Conservation (phyloP, 2,113 vertebrate species). For the Rynchops niger region DNA sequence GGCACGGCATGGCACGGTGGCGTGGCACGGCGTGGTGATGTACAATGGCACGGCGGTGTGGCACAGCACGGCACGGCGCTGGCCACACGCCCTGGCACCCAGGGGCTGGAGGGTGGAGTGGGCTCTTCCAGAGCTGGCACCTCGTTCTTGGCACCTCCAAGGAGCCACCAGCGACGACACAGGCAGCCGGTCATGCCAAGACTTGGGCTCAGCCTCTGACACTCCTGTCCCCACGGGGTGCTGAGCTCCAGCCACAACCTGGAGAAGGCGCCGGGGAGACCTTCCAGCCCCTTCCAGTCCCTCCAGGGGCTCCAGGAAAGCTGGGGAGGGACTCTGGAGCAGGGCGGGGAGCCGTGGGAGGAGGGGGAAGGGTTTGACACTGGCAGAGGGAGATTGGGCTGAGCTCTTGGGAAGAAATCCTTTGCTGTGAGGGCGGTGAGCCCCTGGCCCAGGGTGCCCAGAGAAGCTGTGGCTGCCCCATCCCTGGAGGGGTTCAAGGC, state of each 20-base stretch:
- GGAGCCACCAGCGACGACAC: background rate
- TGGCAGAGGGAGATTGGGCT: no score
- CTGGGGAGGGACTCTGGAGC: no score
- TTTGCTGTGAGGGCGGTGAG: no score
- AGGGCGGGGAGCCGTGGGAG: no score
- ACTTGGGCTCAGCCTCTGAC: background rate
- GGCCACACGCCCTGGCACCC: background rate
- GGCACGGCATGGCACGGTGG: background rate
- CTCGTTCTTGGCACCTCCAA: background rate
- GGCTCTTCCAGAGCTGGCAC: background rate
- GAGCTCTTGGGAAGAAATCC: no score
- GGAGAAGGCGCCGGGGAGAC: no score
- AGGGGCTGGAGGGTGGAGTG: background rate
- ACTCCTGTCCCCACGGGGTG: accelerated
- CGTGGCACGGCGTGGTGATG: background rate
- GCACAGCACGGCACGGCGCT: background rate
- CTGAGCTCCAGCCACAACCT: background rate
- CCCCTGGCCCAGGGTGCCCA: no score
- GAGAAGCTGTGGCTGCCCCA: no score
- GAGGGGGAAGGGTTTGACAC: no score
- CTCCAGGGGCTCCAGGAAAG: no score
- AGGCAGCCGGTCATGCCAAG: background rate
- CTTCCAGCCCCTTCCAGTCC: no score
- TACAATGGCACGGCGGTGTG: background rate
- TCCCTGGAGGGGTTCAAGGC: no score